phyloP scores from a whole-genome alignment of 2,113 vertebrate genomes.

The Bos javanicus region DNA sequence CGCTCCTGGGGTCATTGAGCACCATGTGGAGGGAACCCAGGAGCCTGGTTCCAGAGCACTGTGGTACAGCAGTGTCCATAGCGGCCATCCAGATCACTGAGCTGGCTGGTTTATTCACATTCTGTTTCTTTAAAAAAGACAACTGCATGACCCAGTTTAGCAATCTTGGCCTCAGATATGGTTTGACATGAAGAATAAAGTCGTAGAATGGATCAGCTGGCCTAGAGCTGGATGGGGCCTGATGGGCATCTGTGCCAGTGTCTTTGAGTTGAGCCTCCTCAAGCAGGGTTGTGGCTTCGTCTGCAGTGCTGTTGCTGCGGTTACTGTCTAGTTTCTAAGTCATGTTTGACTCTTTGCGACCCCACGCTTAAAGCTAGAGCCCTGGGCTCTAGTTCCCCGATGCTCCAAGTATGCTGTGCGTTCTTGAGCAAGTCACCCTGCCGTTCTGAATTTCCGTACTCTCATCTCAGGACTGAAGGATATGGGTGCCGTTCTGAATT shows the following conservation, averaged over 20 bases:
- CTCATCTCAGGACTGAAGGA: background rate
- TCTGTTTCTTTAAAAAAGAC: background rate
- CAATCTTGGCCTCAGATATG: background rate
- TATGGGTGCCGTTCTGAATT: background rate
- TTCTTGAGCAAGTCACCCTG: background rate
- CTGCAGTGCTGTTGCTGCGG: fast-evolving
- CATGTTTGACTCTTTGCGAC: fast-evolving
- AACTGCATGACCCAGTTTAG: background rate
- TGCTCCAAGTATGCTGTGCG: background rate
- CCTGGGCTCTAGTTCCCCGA: background rate
- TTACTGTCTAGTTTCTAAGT: background rate
- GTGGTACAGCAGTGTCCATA: fast-evolving
- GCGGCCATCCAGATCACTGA: background rate
- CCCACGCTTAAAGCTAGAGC: background rate
- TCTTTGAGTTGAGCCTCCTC: fast-evolving
- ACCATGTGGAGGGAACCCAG: background rate
- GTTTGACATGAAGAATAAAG: background rate
- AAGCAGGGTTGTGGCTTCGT: background rate
- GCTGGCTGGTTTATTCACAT: background rate
- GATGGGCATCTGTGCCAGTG: fast-evolving
- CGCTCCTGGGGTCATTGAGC: background rate
- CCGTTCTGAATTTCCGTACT: background rate
- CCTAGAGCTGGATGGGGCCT: background rate
- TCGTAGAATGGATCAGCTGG: fast-evolving
- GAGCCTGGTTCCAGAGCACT: background rate